Base-by-base conservation (phyloP, 2,113 vertebrate genomes). In the Cyphomyrus discorhynchus region DNA sequence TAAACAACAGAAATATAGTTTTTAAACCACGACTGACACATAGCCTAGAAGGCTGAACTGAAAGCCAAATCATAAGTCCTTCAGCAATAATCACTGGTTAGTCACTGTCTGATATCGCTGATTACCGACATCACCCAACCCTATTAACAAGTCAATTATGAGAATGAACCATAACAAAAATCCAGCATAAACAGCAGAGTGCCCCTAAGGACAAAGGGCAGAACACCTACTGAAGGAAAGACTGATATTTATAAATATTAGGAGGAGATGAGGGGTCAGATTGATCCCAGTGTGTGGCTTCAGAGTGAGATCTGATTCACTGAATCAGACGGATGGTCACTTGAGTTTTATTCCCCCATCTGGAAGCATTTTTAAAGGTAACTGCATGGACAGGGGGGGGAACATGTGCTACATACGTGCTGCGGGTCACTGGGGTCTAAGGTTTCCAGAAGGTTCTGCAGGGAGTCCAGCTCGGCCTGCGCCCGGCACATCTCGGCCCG, bases 401-500 rank as follows among this genome's bases (percentile, higher is more conserved):
- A 3, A 83, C 50, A 17, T 1, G 6, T 11, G 88, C n/a, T 93
- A 97, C 97, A 96, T 90, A 97, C 97, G 3, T 96, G 93, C 90
- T 92, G 94, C 70, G 96, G 94, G 88, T 97, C 96, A 91, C 93
- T 91, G 58, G 94, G 93, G 89, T 95, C 94, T 90, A 96, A 21
- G 50, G 89, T 92, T 15, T 91, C 93, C 88, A 96, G 90, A 56
- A 92, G 91, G 85, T 7, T 90, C 91, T 95, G 94, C 87, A 97
- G 91, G 9, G 94, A 92, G 58, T 95, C 93, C 47, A 96, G 91
- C 46, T 97, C 95, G 11, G 93, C 93, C 58, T 96, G 93, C 1
- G 95, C 95, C 89, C 92, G 91, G 9, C 19, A 92, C 91, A 94
- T 95, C 92, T 96, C 95, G 92, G 90, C 91, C 15, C 90, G 93